Conservation (phyloP, 2,888 invertebrate species). For the Ferrisia virgata region DNA sequence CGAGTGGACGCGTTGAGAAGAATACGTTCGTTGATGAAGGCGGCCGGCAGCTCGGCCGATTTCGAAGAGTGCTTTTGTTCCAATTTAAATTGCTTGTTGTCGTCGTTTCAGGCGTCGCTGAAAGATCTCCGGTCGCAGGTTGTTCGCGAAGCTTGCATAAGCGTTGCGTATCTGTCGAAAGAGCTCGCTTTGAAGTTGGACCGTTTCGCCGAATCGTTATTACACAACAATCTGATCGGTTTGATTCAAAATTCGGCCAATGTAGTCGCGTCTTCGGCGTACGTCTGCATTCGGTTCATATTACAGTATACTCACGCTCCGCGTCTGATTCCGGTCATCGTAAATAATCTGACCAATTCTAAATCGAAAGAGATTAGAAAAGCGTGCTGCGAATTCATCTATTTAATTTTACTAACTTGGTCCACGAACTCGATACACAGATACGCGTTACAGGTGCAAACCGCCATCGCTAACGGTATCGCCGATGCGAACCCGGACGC, state of each 20-base stretch:
- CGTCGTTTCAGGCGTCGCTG: slow-evolving; percentile 75
- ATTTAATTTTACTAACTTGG: slow-evolving; percentile 82
- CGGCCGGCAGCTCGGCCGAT: slow-evolving; percentile 77
- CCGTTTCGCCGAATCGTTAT: slow-evolving; percentile 76
- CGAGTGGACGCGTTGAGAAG: slow-evolving; percentile 87
- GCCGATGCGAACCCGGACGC: slow-evolving; percentile 92
- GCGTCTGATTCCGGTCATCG: slow-evolving; percentile 75
- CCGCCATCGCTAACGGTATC: slow-evolving; percentile 81
- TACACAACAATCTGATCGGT: slow-evolving; percentile 80
- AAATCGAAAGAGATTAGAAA: slow-evolving; percentile 90
- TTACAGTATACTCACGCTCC: slow-evolving; percentile 78
- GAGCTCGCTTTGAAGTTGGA: slow-evolving; percentile 70
- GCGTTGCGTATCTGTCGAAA: slow-evolving; percentile 87
- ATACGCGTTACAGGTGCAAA: slow-evolving; percentile 72
- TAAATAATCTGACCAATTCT: slow-evolving; percentile 70
- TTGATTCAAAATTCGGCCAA: slow-evolving; percentile 94
- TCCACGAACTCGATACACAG: slow-evolving; percentile 76
- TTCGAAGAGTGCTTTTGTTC: slow-evolving; percentile 70
- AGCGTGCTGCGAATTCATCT: slow-evolving; percentile 75
- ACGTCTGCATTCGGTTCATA: slow-evolving; percentile 82
- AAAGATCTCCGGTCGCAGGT: slow-evolving; percentile 90
- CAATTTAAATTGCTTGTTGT: slow-evolving; percentile 73
- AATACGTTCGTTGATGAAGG: slow-evolving; percentile 75
- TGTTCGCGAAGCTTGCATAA: slow-evolving; percentile 92
- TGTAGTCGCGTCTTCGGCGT: slow-evolving; percentile 86